Percentiles rank a stretch among this genome's conserved stretches.
Conservation (phyloP, 2,113 vertebrate genomes). For the Dromaius novaehollandiae region DNA sequence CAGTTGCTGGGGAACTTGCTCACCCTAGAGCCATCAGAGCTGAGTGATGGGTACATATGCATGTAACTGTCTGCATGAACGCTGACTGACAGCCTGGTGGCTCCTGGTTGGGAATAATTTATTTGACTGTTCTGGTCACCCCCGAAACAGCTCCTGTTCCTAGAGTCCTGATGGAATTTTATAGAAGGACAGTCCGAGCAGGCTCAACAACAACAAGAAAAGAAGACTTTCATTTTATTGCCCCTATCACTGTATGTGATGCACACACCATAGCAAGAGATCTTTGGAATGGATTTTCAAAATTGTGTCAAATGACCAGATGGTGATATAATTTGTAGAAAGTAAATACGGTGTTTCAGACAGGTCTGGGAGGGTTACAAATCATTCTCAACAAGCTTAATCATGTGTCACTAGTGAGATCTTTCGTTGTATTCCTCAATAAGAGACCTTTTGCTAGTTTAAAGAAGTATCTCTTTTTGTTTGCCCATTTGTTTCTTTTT, state of each 20-base stretch:
- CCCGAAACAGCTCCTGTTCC: background rate
- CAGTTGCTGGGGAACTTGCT: no score
- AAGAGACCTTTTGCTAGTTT: background rate
- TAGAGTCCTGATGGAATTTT: background rate
- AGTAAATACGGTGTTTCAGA: background rate
- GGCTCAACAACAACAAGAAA: background rate
- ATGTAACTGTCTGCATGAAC: background rate
- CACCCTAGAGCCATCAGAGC: background rate
- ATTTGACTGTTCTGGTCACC: background rate
- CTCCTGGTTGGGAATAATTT: background rate
- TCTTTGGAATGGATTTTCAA: background rate
- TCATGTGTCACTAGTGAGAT: background rate
- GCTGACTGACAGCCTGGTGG: background rate
- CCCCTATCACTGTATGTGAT: background rate
- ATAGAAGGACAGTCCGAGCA: background rate
- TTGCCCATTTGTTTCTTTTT: background rate
- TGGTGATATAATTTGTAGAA: background rate
- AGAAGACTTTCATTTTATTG: background rate
- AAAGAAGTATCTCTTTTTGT: background rate
- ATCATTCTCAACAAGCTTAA: background rate
- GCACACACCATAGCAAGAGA: background rate
- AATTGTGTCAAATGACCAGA: background rate
- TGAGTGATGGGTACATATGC: background rate
- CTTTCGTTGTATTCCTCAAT: background rate
- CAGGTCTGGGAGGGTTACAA: background rate